Evolutionary conservation across 2,113 vertebrate species (phyloP), one percentile per base, ranked within the genome.

Genomic region (Camelus dromedarius): DNA sequence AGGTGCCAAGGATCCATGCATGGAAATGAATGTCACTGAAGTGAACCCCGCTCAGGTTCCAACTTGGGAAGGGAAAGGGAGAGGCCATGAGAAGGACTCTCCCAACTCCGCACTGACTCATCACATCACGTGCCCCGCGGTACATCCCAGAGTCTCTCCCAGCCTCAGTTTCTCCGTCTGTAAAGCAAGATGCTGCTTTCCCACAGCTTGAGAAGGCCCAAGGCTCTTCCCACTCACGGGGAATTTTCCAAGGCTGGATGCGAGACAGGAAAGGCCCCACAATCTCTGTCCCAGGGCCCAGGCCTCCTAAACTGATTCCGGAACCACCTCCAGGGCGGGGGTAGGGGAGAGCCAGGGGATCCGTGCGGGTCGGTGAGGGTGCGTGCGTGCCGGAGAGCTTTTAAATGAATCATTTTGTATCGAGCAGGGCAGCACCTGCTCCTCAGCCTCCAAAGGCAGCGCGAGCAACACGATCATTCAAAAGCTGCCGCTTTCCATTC

Each of bases 401-500:
- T 84, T 87, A 80, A 79, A 81, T 73, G 96, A 93, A 92, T 95
- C 97, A 88, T 84, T 96, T 77, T 87, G 93, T 89, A 88, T 92
- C 83, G 90, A 81, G 87, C 92, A 93, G 96, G 93, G 96, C 95
- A 84, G 95, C 97, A 98, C 97, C 97, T 97, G 97, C 96, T 96
- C 92, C 90, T 85, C 90, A 82, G 97, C 91, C 88, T 97, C 84
- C 54, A 52, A 75, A 73, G 75, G 95, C 94, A 89, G 84, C 38
- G 26, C 28, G 7, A 95, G 96, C 95, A 80, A 69, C 66, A 10
- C n/a, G 62, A 97, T 95, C 97, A 97, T 97, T 98, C 96, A 97
- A 90, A 95, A 97, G 96, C 96, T 28, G 79, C 85, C 58, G 75
- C 97, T 97, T 96, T 89, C 97, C 98, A 98, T 97, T 98, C 96